phyloP scores from a whole-genome alignment of 35 echinoderm and acorn worm species.

The Patiria miniata region DNA sequence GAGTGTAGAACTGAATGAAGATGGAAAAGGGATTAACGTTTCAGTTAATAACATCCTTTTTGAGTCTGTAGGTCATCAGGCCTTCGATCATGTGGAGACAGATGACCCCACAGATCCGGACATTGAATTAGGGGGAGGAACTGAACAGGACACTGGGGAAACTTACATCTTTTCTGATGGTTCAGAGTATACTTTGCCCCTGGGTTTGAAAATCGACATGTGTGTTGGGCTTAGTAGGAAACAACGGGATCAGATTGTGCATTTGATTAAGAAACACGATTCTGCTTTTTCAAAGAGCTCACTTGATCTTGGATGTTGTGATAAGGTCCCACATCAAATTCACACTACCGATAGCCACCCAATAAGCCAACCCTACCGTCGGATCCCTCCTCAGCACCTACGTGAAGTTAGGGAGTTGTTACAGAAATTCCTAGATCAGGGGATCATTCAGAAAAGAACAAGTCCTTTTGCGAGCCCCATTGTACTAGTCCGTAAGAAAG shows the following conservation, averaged over 20 bases:
- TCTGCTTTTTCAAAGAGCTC: conserved; percentile 14
- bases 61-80: not conserved
- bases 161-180: not conserved
- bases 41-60: not conserved
- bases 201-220: not conserved
- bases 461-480: conserved; percentile 60
- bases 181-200: not conserved
- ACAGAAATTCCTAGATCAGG: conserved; percentile 36
- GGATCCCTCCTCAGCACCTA: conserved; percentile 47
- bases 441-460: conserved; percentile 38
- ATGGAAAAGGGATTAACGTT: not conserved
- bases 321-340: conserved; percentile 42
- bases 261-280: not conserved
- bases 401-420: conserved; percentile 48
- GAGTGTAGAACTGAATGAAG: not conserved
- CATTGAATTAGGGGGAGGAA: not conserved
- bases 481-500: conserved; percentile 53
- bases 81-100: not conserved
- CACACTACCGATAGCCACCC: conserved; percentile 16
- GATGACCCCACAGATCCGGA: not conserved
- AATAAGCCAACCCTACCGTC: conserved; percentile 28
- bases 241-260: not conserved
- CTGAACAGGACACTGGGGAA: not conserved
- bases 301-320: conserved; percentile 9
- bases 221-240: not conserved